Evolutionary conservation across 2,797 vertebrate genomes (phyloP), one percentile per base, ranked within the genome.

Genomic region (Delichon dasypus): DNA sequence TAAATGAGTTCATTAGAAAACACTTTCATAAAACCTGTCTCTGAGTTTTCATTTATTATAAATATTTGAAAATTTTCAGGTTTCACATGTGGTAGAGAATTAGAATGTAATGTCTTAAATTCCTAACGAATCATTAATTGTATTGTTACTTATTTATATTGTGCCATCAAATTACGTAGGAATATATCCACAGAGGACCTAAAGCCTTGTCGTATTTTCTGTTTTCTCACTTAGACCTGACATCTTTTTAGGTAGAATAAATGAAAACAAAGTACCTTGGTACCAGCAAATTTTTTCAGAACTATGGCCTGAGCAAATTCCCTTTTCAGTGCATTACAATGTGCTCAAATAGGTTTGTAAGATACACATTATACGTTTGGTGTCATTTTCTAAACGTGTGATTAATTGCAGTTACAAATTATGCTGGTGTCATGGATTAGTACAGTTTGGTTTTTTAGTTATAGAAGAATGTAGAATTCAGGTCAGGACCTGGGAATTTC

Each of bases 311-410:
- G 21, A 77, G 12, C 16, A 74, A 77, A 85, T 88, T 74, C 13
- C 7, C 16, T 71, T 85, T 80, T 80, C 38, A 29, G 7, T 71
- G 57, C 16, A 44, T 64, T 67, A 16, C 21, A 57, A 1, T 58
- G 30, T 1, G 0, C 38, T 27, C 44, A 36, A 83, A 85, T 53
- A 50, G 9, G 21, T 85, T 82, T 85, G 34, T 79, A 75, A 89
- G 13, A 30, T 11, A 17, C 18, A 5, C 0, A 0, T 26, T 47
- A 12, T 14, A 10, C 1, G 1, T 66, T 86, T 77, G 5, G 8
- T 68, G 7, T 60, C 26, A 40, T 26, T 68, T 85, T 88, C 55
- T 72, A 34, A 55, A 48, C 29, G 10, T 48, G 11, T 73, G 6
- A 26, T 48, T 70, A 53, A 50, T 51, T 72, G 18, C 36, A 73